phyloP scores from a whole-genome alignment of 2,797 vertebrate species.

The Sebastes vulpes region DNA sequence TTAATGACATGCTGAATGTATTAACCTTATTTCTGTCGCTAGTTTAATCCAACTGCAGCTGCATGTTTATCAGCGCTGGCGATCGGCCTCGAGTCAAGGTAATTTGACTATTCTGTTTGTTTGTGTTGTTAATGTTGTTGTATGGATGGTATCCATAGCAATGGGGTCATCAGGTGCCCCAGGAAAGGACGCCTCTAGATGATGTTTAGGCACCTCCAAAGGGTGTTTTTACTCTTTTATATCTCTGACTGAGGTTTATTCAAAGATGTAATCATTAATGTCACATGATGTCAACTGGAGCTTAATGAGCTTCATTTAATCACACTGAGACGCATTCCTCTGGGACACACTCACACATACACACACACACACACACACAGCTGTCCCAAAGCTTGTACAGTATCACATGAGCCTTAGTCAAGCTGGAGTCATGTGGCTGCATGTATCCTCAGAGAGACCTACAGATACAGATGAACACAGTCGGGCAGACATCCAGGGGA shows the following conservation, averaged over 20 bases:
- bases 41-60: neutral
- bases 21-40: too few species aligned
- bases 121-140: neutral
- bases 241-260: slow-evolving; percentile 5
- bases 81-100: neutral
- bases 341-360: neutral
- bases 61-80: neutral
- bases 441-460: slow-evolving; percentile 48
- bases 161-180: neutral
- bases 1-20: too few species aligned
- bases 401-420: slow-evolving; percentile 76
- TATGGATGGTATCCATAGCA: neutral
- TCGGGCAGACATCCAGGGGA: neutral
- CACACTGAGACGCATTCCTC: slow-evolving; percentile 43
- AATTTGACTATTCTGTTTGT: neutral
- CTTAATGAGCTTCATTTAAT: slow-evolving; percentile 55
- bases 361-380: slow-evolving; percentile 1
- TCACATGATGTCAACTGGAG: slow-evolving; percentile 51
- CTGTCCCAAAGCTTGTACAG: slow-evolving; percentile 42
- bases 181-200: neutral
- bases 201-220: neutral
- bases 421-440: slow-evolving; percentile 71
- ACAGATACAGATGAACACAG: slow-evolving; percentile 3
- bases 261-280: slow-evolving; percentile 28
- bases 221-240: neutral